A percentile compares a stretch with the other conserved stretches of the same genome.
Conservation (phyloP, 1,140 invertebrate genomes). For the Drosophila pandora region DNA sequence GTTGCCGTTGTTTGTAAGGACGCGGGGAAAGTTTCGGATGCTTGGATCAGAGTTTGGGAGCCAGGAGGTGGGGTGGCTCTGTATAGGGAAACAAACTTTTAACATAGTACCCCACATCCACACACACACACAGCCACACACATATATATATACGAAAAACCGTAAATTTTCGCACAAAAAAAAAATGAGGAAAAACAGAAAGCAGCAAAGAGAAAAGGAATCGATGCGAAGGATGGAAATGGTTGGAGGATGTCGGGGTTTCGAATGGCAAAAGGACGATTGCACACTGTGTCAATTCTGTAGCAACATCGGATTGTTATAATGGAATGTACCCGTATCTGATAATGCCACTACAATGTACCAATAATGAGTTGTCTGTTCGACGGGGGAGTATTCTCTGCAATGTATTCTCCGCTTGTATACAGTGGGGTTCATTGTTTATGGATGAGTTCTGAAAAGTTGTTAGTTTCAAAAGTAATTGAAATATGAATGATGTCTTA, state of each 20-base stretch:
- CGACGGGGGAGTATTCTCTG: slow-evolving; percentile 2
- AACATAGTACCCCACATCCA: slow-evolving; percentile 77
- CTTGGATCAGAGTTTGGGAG: neutral
- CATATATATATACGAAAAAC: slow-evolving; percentile 19
- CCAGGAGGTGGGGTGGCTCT: slow-evolving; percentile 40
- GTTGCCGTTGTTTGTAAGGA: slow-evolving; percentile 48
- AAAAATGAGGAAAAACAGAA: slow-evolving; percentile 45
- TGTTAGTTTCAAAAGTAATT: neutral
- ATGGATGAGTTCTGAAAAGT: neutral
- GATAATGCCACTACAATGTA: slow-evolving; percentile 48
- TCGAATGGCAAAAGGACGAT: slow-evolving; percentile 33
- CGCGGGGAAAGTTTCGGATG: slow-evolving; percentile 12
- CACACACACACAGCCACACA: slow-evolving; percentile 22
- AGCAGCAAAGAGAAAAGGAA: slow-evolving; percentile 30
- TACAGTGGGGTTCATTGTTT: slow-evolving; percentile 2
- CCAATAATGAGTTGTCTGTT: slow-evolving; percentile 38
- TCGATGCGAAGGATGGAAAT: slow-evolving; percentile 18
- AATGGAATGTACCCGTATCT: slow-evolving; percentile 39
- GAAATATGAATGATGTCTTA: neutral
- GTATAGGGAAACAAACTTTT: slow-evolving; percentile 63
- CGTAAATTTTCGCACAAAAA: slow-evolving; percentile 39
- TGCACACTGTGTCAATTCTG: slow-evolving; percentile 64
- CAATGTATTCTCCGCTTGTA: neutral
- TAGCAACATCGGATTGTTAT: slow-evolving; percentile 37
- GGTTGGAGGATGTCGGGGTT: neutral